These are phyloP conservation scores for Sylvia atricapilla DNA, from an alignment of 2,113 vertebrate genomes.

Conservation along the genomic window DNA sequence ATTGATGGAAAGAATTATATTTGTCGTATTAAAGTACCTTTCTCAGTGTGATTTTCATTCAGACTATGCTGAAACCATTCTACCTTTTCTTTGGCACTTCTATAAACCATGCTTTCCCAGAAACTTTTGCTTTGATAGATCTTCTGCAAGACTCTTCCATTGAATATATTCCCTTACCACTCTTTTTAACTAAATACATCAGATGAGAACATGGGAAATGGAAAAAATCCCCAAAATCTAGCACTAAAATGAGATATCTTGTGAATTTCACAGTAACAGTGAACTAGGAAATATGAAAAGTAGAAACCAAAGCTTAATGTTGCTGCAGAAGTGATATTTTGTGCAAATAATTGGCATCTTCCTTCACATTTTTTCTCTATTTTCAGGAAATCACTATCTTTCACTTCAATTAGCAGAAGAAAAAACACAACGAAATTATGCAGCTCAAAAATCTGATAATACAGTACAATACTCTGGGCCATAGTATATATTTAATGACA, in stretches of 20 bases:
- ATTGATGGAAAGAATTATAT: background rate
- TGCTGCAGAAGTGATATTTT: background rate
- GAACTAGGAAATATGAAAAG: background rate
- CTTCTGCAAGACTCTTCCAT: background rate
- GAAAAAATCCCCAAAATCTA: rapidly evolving
- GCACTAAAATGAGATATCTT: background rate
- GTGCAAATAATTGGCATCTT: background rate
- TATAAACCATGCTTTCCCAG: background rate
- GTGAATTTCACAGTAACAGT: background rate
- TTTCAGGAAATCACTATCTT: background rate
- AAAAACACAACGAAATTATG: background rate
- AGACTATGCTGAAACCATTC: background rate
- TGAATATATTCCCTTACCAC: background rate
- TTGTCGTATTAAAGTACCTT: background rate
- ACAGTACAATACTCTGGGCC: background rate
- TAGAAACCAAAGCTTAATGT: background rate
- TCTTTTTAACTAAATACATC: background rate
- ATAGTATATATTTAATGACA: background rate
- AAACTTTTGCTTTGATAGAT: background rate
- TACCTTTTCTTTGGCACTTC: background rate
- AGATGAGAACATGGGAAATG: background rate
- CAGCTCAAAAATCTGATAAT: background rate
- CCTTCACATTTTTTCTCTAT: background rate
- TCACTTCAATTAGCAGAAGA: background rate
- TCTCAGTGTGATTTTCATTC: background rate